Evolutionary conservation across 2,888 invertebrate genomes (phyloP), one percentile per base, ranked within the genome.

Genomic region (Nezara viridula): DNA sequence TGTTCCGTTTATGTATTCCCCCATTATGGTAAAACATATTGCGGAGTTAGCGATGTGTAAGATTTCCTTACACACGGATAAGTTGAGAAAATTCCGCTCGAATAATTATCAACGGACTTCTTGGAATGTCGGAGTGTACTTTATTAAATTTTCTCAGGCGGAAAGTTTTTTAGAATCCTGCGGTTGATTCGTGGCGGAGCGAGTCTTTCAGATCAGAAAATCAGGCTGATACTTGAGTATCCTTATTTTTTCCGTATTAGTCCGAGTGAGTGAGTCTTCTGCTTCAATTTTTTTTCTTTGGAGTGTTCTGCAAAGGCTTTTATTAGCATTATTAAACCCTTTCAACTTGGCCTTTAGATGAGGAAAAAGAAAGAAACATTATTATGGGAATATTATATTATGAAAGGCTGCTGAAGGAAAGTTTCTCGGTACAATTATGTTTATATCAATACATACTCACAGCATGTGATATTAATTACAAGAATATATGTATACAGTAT

Each of bases 141-240:
- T 73, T 73, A 73, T 73, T 73, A 73, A 73, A 73, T 37, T 73
- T 37, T 73, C 66, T 73, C 7, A 73, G 10, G 66, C 66, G 66
- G 66, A 73, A 73, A 73, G 32, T 73, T 73, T 73, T 73, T 73
- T 73, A 73, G 32, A 73, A 73, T 73, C 32, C 32, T 73, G 66
- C 66, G 66, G 66, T 73, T 37, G 66, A 37, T 37, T 73, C 37
- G 37, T 3, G 32, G 32, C 32, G 66, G 32, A 37, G 37, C 66
- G 32, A 19, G 66, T 32, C 32, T 21, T 37, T 73, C 66, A 73
- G 66, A 73, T 73, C 32, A 73, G 32, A 73, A 73, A 73, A 73
- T 73, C 66, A 19, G 66, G 4, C 21, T 73, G 32, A 73, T 73
- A 73, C 66, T 73, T 37, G 66, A 73, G 66, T 73, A 19, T 32